phyloP scores from a whole-genome alignment of 2,113 vertebrate genomes.

The Acrocephalus arundinaceus region DNA sequence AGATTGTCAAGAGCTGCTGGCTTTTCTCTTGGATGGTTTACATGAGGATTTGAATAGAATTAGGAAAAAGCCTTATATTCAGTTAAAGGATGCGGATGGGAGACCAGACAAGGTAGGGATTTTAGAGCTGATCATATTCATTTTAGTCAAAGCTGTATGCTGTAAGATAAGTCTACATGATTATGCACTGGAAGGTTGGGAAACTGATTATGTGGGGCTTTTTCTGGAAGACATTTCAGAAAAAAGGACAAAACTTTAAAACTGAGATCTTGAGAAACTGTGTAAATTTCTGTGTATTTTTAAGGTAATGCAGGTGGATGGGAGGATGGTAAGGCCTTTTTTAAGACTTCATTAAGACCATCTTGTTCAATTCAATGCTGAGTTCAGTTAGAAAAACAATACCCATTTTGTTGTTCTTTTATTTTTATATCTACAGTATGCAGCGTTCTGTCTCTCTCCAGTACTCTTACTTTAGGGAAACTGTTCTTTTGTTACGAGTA shows the following conservation, averaged over 20 bases:
- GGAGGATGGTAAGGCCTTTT: not conserved
- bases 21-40: slow-evolving; percentile 96
- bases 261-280: not conserved
- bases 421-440: not conserved
- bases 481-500: not conserved
- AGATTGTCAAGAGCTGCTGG: slow-evolving; percentile 96
- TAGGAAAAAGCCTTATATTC: slow-evolving; percentile 98
- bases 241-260: not conserved
- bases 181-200: not conserved
- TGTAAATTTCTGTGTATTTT: not conserved
- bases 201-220: not conserved
- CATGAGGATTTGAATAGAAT: slow-evolving; percentile 98
- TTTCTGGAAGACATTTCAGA: not conserved
- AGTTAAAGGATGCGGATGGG: slow-evolving; percentile 94
- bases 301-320: not conserved
- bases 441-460: not conserved
- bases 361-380: not conserved
- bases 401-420: not conserved
- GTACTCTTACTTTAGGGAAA: not conserved
- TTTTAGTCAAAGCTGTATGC: not conserved
- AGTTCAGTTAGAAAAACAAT: not conserved
- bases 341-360: not conserved
- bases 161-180: not conserved
- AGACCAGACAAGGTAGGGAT: slow-evolving; percentile 89
- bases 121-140: not conserved